Evolutionary conservation across 2,113 vertebrate genomes (phyloP).

Genomic region (Alligator sinensis): DNA sequence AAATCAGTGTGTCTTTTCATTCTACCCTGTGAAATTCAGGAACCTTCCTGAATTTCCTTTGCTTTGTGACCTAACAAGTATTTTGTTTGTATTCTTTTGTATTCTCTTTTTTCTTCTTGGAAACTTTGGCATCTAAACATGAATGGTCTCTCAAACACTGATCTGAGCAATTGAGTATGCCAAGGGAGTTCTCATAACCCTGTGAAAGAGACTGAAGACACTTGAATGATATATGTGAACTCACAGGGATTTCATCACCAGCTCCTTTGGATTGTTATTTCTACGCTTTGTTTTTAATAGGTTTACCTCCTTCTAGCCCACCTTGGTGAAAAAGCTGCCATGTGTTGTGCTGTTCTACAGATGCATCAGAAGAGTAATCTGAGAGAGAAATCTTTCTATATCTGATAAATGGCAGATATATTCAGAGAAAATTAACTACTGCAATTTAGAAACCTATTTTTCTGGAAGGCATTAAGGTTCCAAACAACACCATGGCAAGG

Average conservation of each 20-base stretch:
- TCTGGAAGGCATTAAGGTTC: not conserved
- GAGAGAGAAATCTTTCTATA: not conserved
- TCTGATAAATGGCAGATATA: not conserved
- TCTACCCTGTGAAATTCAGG: not conserved
- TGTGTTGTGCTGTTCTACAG: not conserved
- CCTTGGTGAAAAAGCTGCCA: not conserved
- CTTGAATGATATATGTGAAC: not conserved
- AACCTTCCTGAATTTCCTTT: not conserved
- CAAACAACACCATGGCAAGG: not conserved
- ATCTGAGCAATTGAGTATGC: not conserved
- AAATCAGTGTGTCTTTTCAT: not conserved
- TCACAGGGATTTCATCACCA: not conserved
- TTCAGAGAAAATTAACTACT: not conserved
- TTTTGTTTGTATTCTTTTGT: not conserved
- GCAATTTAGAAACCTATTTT: not conserved
- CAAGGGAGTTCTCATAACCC: not conserved
- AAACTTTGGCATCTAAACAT: not conserved
- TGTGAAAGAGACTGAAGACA: not conserved
- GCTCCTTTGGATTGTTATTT: not conserved
- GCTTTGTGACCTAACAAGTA: not conserved
- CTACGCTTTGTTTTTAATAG: not conserved
- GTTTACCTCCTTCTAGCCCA: not conserved
- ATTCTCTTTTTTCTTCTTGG: not conserved
- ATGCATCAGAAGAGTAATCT: not conserved
- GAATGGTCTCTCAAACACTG: not conserved